Evolutionary conservation across 1,140 invertebrate genomes (phyloP), one percentile per base, ranked within the genome.

Genomic region (Drosophila nigromelanica): DNA sequence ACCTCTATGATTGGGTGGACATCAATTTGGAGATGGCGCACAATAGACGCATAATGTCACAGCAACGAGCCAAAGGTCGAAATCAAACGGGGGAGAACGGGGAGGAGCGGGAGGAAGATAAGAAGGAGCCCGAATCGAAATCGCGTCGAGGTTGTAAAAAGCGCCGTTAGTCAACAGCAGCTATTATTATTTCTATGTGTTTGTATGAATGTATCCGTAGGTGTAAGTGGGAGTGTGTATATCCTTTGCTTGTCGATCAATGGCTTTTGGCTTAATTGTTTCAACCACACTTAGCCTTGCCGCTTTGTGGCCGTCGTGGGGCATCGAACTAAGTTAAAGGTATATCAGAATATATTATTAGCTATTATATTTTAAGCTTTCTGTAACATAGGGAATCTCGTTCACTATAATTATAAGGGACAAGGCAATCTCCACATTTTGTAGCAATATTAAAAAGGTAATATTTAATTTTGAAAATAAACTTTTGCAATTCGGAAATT

Each of bases 1-100:
- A 54, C 12, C 35, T 72, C 6, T 87, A 68, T 42, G 83, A 87
- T 30, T 87, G 83, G 83, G 62, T 79, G 12, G 39, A 68, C 33
- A 21, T 64, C 10, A 47, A 78, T 24, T 1, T 21, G 18, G 54
- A 73, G 47, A 51, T 30, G 37, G 45, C 39, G 0, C 3, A 47
- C 0, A 24, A 37, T 14, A 43, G 43, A 24, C 24, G 8, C 8
- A 14, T 2, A 11, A n/a, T 27, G 10, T 21, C 30, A 12, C 15
- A 69, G 10, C n/a, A 45, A 7, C 35, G 27, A 5, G 51, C 24
- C 0, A 24, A 12, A 10, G 40, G 56, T 21, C 60, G 15, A n/a
- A 27, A 33, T n/a, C 15, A 59, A 6, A 52, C 6, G 1, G n/a
- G 30, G 4, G 12, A 56, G 4, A 12, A 55, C 0, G 18, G 27